These are phyloP conservation scores for Chalcis sispes DNA, from an alignment of 2,888 invertebrate genomes.

Conservation along the genomic window DNA sequence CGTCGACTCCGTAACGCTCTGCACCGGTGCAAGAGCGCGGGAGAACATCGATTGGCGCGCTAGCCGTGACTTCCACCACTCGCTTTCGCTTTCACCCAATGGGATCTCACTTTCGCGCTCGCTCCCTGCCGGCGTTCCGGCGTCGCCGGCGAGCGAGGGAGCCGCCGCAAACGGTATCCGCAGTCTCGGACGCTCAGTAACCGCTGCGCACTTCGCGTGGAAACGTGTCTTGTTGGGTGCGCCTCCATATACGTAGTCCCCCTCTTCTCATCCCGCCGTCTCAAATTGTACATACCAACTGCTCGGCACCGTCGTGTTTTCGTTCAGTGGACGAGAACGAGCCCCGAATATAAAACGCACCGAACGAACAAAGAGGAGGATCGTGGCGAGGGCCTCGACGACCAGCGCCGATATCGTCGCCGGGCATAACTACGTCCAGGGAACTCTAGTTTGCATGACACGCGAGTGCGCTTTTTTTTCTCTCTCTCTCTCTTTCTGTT, in stretches of 20 bases:
- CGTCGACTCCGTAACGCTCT: neutral
- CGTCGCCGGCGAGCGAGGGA: neutral
- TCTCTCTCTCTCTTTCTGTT: neutral
- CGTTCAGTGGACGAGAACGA: neutral
- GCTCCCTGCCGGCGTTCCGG: constrained; percentile 45
- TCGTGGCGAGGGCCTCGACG: no score
- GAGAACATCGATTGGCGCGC: constrained; percentile 75
- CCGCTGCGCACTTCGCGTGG: constrained; percentile 53
- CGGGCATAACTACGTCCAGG: constrained; percentile 17
- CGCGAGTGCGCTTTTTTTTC: constrained; percentile 19
- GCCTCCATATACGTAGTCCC: no score
- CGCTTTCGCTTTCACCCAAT: constrained; percentile 76
- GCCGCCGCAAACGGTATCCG: neutral
- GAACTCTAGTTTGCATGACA: neutral
- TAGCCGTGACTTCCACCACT: constrained; percentile 74
- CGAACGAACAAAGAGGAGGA: neutral
- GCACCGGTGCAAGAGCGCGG: constrained; percentile 58
- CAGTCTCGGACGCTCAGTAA: constrained; percentile 48
- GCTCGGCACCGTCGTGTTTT: no score
- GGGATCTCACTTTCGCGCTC: constrained; percentile 75
- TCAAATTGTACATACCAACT: no score
- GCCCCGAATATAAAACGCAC: neutral
- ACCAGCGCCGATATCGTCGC: no score
- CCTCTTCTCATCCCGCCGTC: no score
- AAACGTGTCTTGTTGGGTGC: constrained; percentile 13